Evolutionary conservation across 53 echinoderm and acorn worm genomes (phyloP).

Genomic region (Crossaster papposus): DNA sequence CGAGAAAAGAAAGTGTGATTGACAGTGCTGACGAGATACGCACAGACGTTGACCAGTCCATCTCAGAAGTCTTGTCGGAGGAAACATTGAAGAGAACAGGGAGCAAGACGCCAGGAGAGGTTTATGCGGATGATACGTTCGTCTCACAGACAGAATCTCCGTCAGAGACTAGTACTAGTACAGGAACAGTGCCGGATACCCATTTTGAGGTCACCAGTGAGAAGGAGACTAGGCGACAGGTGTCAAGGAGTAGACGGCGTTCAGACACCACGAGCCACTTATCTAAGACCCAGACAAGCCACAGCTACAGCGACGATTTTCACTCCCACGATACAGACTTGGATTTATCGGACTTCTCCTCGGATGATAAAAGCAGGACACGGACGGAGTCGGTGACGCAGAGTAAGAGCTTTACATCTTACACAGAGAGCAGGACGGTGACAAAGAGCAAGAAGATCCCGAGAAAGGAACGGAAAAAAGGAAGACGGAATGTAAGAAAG

Average conservation of each 20-base stretch:
- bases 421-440: slow-evolving; percentile 60
- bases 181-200: slow-evolving; percentile 65
- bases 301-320: slow-evolving; percentile 69
- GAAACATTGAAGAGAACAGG: slow-evolving; percentile 29
- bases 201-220: slow-evolving; percentile 44
- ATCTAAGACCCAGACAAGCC: slow-evolving; percentile 11
- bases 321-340: slow-evolving; percentile 62
- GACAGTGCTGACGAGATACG: slow-evolving; percentile 64
- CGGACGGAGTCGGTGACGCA: slow-evolving; percentile 52
- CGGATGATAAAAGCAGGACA: slow-evolving; percentile 32
- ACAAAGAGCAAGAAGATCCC: slow-evolving; percentile 58
- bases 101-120: slow-evolving; percentile 34
- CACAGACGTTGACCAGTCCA: slow-evolving; percentile 31
- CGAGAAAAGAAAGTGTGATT: slow-evolving; percentile 27
- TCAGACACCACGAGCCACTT: not conserved
- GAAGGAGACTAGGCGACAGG: not conserved
- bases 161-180: slow-evolving; percentile 27
- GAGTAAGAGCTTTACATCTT: slow-evolving; percentile 64
- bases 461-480: slow-evolving; percentile 26
- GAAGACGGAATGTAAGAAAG: not conserved
- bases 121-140: slow-evolving; percentile 44
- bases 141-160: slow-evolving; percentile 21
- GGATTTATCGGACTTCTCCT: slow-evolving; percentile 62
- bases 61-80: slow-evolving; percentile 31
- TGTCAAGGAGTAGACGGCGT: not conserved